Evolutionary conservation across 2,797 vertebrate genomes (phyloP).

Genomic region (Cygnus olor): DNA sequence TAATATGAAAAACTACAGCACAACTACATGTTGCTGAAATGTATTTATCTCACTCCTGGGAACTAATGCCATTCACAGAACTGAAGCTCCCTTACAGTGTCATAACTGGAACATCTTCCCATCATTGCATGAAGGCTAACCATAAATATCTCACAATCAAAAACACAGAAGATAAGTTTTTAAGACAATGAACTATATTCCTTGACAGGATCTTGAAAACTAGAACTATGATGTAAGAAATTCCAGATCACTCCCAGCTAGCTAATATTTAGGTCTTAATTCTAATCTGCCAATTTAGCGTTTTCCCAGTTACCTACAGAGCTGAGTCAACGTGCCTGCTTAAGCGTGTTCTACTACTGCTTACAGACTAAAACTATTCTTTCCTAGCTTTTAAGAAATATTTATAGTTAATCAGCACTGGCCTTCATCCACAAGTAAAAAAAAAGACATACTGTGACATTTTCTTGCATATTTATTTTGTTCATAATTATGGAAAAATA

Average conservation of each 20-base stretch:
- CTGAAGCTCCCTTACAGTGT: not conserved
- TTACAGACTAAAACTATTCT: not conserved
- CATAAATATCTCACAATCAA: not conserved
- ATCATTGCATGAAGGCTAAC: not conserved
- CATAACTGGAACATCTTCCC: not conserved
- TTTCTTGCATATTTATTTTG: not conserved
- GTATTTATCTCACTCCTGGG: not conserved
- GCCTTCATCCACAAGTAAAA: not conserved
- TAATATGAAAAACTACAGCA: not conserved
- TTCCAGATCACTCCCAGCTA: not conserved
- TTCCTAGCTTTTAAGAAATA: not conserved
- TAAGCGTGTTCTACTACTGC: not conserved
- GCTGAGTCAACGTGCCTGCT: not conserved
- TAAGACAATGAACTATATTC: not conserved
- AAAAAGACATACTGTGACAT: not conserved
- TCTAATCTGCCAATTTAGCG: not conserved
- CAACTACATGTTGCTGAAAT: not conserved
- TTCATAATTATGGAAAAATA: not conserved
- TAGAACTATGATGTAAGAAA: not conserved
- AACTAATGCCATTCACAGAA: not conserved
- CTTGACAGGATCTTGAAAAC: not conserved
- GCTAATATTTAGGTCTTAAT: not conserved
- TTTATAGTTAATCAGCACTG: not conserved
- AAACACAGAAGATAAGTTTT: not conserved
- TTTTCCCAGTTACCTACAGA: not conserved